A percentile compares a stretch with the other conserved stretches of the same genome.
phyloP scores from a whole-genome alignment of 2,888 invertebrate species.

The Myathropa florea region DNA sequence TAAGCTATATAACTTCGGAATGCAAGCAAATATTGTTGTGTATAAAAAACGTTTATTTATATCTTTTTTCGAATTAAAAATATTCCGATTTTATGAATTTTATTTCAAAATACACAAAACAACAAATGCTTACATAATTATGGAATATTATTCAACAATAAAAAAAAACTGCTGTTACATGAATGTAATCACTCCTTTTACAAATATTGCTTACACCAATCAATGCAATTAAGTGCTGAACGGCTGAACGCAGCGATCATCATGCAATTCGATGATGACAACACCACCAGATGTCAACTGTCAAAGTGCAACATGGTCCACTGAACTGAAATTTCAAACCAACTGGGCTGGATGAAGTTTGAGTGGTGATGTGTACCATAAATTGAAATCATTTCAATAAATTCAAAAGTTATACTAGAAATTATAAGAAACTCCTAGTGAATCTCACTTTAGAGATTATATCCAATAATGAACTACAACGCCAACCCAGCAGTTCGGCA shows the following conservation, averaged over 20 bases:
- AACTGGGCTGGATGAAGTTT: constrained; percentile 55
- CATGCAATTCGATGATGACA: not conserved
- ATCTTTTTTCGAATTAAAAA: too few relatives aligned
- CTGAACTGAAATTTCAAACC: constrained; percentile 36
- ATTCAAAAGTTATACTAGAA: constrained; percentile 18
- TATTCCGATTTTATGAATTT: too few relatives aligned
- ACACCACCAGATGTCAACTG: not conserved
- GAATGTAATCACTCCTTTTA: not conserved
- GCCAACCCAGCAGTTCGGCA: constrained; percentile 78
- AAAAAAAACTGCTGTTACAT: too few relatives aligned
- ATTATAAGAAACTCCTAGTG: constrained; percentile 9
- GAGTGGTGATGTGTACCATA: constrained; percentile 72
- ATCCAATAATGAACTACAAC: constrained; percentile 78
- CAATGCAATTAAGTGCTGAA: not conserved
- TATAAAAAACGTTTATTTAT: too few relatives aligned
- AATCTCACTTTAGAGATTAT: constrained; percentile 33
- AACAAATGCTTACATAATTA: too few relatives aligned
- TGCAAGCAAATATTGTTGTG: too few relatives aligned
- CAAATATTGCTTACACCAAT: too few relatives aligned
- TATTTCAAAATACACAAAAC: too few relatives aligned
- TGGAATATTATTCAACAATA: too few relatives aligned
- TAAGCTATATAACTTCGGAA: too few relatives aligned
- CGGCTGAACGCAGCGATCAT: not conserved
- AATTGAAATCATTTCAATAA: constrained; percentile 42
- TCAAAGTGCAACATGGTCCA: constrained; percentile 2